Evolutionary conservation across 1,140 invertebrate genomes (phyloP), one percentile per base, ranked within the genome.

Genomic region (Planococcus citri): DNA sequence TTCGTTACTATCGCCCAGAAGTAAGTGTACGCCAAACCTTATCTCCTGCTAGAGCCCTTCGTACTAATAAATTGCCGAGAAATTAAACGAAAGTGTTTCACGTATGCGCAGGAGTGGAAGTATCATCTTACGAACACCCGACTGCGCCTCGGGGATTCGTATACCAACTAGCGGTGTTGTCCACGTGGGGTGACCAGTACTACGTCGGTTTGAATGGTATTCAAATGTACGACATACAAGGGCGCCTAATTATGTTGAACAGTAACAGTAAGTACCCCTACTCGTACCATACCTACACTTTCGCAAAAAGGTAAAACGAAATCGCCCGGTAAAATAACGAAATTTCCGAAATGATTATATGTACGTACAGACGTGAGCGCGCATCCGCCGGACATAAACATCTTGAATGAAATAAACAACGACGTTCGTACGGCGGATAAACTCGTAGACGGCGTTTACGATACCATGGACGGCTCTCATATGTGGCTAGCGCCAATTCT

Each of bases 201-300:
- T 92, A 92, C 76, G 84, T 91, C 27, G 90, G 90, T 0, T 79
- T 92, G 1, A 91, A 90, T 77, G 89, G 88, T 0, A 79, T 92
- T 4, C 85, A 92, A 78, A 76, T 92, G 20, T 90, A 83, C 75
- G 86, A 89, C 76, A 79, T 80, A 1, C 73, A 81, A 64, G 86
- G 86, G 24, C 77, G 82, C 67, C 76, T 82, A 70, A 87, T 92
- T 69, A 74, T 80, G 14, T 78, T 92, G 12, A 84, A 82, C 27
- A 82, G 85, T 74, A 85, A 83, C 61, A 90, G 89, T 91, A 79
- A 81, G 85, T 33, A 33, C 29, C 4, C 29, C 29, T 33, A 33
- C 29, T 33, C 20, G 4, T 58, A 72, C 70, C 68, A 41, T 51
- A 33, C 29, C 29, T 33, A 33, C 4, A 33, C 29, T 12, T 33